phyloP scores from a whole-genome alignment of 2,888 invertebrate genomes.

The Gibbula magus region DNA sequence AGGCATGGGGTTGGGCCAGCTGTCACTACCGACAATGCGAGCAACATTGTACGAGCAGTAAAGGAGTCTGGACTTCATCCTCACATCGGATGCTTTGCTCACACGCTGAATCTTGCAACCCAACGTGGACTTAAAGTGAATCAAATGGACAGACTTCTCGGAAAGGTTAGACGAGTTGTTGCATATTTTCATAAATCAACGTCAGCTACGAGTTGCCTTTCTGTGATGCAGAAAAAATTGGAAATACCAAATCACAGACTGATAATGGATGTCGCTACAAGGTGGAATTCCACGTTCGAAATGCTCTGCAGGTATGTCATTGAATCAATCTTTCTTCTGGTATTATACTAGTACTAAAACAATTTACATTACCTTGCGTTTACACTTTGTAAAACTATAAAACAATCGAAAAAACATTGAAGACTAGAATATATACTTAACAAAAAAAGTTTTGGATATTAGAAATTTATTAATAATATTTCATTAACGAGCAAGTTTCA shows the following conservation, averaged over 20 bases:
- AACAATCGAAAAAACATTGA: no score
- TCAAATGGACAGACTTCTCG: not conserved
- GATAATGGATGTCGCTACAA: not conserved
- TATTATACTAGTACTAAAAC: no score
- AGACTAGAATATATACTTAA: no score
- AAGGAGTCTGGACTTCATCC: not conserved
- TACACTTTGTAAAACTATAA: no score
- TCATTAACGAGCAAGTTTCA: no score
- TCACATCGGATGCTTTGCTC: not conserved
- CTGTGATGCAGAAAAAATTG: not conserved
- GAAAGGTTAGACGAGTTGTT: not conserved
- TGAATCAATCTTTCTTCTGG: no score
- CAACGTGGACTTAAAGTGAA: not conserved
- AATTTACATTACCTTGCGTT: no score
- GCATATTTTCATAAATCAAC: not conserved
- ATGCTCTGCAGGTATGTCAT: not conserved
- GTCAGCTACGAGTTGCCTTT: not conserved
- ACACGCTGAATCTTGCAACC: not conserved
- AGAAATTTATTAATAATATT: no score
- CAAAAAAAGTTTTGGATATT: no score
- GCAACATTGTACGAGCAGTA: not conserved
- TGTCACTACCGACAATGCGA: not conserved
- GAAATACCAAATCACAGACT: not conserved
- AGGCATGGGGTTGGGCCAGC: not conserved
- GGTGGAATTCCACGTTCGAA: not conserved